Percentiles rank a stretch among this genome's conserved stretches.
Conservation (phyloP, 2,113 vertebrate species). For the Calypte anna region DNA sequence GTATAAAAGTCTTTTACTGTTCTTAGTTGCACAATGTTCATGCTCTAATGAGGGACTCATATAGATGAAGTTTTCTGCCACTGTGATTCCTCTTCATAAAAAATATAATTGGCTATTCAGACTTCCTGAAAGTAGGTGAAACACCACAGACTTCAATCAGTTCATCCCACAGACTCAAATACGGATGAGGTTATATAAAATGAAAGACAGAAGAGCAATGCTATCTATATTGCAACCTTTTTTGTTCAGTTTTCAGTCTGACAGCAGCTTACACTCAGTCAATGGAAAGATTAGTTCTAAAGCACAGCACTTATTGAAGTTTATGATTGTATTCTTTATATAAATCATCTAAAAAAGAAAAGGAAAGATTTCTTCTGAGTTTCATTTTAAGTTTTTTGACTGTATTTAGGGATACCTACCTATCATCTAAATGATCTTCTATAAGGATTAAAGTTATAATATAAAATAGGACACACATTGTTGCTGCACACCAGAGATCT, state of each 20-base stretch:
- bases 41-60: neutral
- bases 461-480: neutral
- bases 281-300: slow-evolving; percentile 40
- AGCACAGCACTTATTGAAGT: slow-evolving; percentile 33
- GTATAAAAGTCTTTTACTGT: neutral
- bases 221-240: neutral
- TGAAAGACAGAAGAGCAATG: neutral
- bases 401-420: neutral
- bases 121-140: slow-evolving; percentile 2
- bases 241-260: slow-evolving; percentile 26
- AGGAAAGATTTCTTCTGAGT: neutral
- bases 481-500: neutral
- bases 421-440: neutral
- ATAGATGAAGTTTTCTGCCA: neutral
- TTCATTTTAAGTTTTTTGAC: neutral
- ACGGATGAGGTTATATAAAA: neutral
- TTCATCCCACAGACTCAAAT: neutral
- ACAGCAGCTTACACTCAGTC: neutral
- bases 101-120: slow-evolving; percentile 40
- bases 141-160: slow-evolving; percentile 13
- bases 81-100: neutral
- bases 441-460: neutral
- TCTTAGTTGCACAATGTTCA: neutral
- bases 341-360: neutral
- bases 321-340: neutral